phyloP scores from a whole-genome alignment of 2,888 invertebrate genomes.

The Leptinotarsa juncta region DNA sequence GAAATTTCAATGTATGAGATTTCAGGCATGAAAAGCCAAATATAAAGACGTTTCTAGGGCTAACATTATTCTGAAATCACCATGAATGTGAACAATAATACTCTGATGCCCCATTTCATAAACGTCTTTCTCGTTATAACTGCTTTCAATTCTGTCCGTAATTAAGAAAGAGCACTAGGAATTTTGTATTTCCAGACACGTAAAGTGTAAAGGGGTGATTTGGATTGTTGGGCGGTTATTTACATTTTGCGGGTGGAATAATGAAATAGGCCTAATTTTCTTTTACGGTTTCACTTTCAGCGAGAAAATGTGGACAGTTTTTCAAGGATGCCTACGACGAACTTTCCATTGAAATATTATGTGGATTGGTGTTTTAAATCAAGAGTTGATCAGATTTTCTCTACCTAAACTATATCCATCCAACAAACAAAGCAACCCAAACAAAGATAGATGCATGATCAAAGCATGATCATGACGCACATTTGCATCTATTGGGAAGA shows the following conservation, averaged over 20 bases:
- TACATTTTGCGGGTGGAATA: background rate
- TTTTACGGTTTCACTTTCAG: no score
- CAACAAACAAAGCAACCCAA: no score
- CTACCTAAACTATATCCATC: no score
- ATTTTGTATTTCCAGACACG: background rate
- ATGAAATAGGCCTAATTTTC: background rate
- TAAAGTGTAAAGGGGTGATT: background rate
- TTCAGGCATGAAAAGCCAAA: background rate
- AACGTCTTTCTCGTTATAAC: background rate
- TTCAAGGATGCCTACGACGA: no score
- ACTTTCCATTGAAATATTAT: no score
- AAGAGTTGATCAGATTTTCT: no score
- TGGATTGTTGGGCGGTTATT: background rate
- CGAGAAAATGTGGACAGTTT: no score
- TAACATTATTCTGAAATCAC: background rate
- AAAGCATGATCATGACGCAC: no score
- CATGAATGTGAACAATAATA: background rate
- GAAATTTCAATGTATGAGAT: background rate
- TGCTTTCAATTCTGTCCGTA: slow-evolving; percentile 1
- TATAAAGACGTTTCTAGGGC: no score
- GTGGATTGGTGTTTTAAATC: no score
- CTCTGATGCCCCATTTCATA: background rate
- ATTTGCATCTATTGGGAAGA: no score
- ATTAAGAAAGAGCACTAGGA: background rate
- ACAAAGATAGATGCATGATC: no score